Evolutionary conservation across 2,797 vertebrate species (phyloP).

Genomic region (Gambelia wislizenii): DNA sequence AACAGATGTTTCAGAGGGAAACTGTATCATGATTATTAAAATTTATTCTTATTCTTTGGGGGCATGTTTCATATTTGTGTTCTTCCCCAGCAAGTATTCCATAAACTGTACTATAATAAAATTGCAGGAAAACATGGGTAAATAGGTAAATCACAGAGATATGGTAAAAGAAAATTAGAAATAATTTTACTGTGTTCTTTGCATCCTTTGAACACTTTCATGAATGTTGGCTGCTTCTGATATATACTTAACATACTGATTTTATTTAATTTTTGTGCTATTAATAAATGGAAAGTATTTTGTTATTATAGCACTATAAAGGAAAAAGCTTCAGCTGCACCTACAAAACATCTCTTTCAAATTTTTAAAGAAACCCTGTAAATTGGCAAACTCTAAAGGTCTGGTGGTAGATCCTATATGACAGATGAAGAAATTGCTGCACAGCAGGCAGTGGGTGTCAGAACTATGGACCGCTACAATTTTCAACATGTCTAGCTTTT

Average conservation of each 20-base stretch:
- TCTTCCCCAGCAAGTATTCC: not conserved
- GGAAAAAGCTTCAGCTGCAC: not conserved
- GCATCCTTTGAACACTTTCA: not conserved
- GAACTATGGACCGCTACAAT: not conserved
- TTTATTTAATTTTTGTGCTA: not conserved
- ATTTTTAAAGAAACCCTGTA: not conserved
- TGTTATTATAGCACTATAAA: not conserved
- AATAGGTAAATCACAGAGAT: not conserved
- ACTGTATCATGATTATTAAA: not conserved
- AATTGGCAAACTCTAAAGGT: not conserved
- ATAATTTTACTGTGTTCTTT: not conserved
- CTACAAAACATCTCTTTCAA: not conserved
- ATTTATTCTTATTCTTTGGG: conserved; percentile 17
- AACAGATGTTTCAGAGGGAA: not conserved
- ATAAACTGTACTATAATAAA: not conserved
- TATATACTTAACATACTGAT: not conserved
- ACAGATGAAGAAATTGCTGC: not conserved
- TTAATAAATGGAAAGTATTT: not conserved
- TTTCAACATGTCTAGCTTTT: not conserved
- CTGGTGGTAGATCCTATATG: not conserved
- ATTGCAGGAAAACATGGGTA: not conserved
- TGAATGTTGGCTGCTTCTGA: not conserved
- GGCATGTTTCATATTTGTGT: not conserved
- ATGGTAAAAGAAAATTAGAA: not conserved
- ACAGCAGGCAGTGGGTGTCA: not conserved